These are phyloP conservation scores for Drosophila asahinai DNA, from an alignment of 1,140 invertebrate genomes.

Conservation along the genomic window DNA sequence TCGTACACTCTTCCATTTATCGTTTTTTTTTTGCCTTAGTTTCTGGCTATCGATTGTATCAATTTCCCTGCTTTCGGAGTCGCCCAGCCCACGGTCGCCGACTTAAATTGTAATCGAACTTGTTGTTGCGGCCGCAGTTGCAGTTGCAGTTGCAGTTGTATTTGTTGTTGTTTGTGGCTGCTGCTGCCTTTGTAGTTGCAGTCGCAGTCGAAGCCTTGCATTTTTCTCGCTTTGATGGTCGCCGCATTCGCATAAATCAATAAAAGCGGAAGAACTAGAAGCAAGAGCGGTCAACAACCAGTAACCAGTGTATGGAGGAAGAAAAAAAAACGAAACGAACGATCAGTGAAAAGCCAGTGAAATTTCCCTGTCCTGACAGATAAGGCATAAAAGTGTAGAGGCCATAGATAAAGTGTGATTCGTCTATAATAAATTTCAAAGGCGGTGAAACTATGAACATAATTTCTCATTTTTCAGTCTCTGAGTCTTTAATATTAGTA, in stretches of 20 bases:
- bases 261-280: conserved; percentile 54
- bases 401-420: conserved; percentile 10
- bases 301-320: not conserved
- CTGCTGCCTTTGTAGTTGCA: conserved; percentile 7
- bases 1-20: not conserved
- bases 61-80: not conserved
- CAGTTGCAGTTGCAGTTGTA: conserved; percentile 18
- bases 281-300: conserved; percentile 15
- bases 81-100: conserved; percentile 17
- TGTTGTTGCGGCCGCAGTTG: conserved; percentile 23
- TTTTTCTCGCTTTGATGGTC: conserved; percentile 50
- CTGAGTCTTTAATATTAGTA: too few relatives aligned
- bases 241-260: conserved; percentile 76
- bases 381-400: conserved; percentile 14
- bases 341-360: not conserved
- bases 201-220: conserved; percentile 28
- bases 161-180: conserved; percentile 9
- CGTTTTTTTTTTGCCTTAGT: not conserved
- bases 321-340: not conserved
- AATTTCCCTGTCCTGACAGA: conserved; percentile 17
- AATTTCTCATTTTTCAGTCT: too few relatives aligned
- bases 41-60: not conserved
- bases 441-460: not conserved
- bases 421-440: conserved; percentile 5
- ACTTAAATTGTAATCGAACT: conserved; percentile 32